Evolutionary conservation across 2,113 vertebrate genomes (phyloP).

Genomic region (Ivindomyrus marchei): DNA sequence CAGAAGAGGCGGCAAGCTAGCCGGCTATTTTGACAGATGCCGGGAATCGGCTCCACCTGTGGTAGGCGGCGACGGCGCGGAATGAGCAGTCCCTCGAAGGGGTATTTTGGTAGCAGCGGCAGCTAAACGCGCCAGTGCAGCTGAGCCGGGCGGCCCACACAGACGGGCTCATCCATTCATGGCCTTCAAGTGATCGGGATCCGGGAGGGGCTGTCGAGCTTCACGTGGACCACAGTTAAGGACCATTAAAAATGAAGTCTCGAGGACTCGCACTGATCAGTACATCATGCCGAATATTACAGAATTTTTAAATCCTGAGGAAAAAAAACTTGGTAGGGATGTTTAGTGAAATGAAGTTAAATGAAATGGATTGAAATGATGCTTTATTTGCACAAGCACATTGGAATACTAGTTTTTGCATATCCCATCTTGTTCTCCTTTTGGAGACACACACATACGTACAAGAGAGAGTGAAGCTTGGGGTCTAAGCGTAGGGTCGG

Average conservation of each 20-base stretch:
- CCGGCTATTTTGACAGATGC: background rate
- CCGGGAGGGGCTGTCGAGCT: background rate
- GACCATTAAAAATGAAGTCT: background rate
- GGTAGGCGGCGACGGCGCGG: background rate
- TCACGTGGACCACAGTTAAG: background rate
- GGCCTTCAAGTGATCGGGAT: background rate
- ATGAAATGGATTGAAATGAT: background rate
- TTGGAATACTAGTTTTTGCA: background rate
- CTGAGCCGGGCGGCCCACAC: background rate
- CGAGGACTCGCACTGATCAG: background rate
- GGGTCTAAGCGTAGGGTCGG: background rate
- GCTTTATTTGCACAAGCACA: background rate
- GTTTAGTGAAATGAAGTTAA: background rate
- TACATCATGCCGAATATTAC: background rate
- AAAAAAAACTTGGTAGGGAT: background rate
- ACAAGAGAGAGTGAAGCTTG: background rate
- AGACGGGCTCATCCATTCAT: background rate
- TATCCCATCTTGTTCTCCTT: background rate
- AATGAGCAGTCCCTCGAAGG: background rate
- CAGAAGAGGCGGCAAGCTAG: background rate
- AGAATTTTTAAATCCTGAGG: background rate
- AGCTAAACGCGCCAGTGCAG: background rate
- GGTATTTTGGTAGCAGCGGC: background rate
- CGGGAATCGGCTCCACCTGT: background rate
- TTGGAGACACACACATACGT: background rate